Conservation (phyloP, 2,113 vertebrate genomes). For the Euleptes europaea region DNA sequence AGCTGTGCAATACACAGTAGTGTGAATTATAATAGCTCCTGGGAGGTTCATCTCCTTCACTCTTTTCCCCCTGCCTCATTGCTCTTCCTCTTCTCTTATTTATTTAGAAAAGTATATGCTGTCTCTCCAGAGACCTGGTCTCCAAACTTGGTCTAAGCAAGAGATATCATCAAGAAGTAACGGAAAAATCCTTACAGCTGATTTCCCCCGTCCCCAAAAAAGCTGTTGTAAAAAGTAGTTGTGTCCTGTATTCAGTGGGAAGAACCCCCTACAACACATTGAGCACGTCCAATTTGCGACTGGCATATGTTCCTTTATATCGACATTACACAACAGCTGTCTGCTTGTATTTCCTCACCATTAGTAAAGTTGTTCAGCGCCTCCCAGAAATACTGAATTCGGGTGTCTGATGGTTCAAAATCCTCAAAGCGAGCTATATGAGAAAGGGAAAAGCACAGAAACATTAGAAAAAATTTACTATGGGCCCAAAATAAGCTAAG, state of each 20-base stretch:
- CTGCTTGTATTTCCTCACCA: conserved; percentile 73
- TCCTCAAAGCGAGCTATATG: conserved; percentile 91
- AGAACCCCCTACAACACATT: background rate
- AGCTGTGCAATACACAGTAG: background rate
- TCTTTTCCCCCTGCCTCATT: background rate
- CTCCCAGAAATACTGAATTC: conserved; percentile 96
- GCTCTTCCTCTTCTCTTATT: background rate
- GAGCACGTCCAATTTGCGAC: no score
- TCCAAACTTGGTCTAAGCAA: background rate
- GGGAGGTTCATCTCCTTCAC: background rate
- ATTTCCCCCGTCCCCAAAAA: background rate
- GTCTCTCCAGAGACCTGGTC: no score
- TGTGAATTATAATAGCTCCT: background rate
- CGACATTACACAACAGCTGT: background rate
- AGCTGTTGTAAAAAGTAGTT: background rate
- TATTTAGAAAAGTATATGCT: no score
- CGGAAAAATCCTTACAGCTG: background rate
- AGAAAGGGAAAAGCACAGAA: conserved; percentile 25
- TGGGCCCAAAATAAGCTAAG: background rate
- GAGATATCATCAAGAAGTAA: background rate
- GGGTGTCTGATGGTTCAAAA: conserved; percentile 85
- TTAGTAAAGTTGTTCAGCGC: conserved; percentile 97
- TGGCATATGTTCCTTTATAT: background rate
- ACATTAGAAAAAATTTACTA: background rate
- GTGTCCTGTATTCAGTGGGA: background rate